Evolutionary conservation across 35 echinoderm and acorn worm species (phyloP).

Genomic region (Ophioderma brevispina): DNA sequence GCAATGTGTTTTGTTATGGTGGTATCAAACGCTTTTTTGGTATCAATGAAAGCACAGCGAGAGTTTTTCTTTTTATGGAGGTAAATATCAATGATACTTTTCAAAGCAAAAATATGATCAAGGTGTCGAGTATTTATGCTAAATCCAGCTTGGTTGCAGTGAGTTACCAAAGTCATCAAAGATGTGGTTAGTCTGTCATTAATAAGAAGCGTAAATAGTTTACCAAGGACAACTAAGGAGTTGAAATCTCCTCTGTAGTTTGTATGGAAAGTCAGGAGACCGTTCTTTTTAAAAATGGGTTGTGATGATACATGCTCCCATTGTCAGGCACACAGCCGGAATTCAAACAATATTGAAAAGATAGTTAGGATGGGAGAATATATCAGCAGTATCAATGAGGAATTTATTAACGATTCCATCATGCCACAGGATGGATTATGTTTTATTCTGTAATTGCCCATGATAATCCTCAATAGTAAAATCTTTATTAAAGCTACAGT

Average conservation of each 20-base stretch:
- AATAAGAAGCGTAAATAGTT: neutral
- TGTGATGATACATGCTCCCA: neutral
- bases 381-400: neutral
- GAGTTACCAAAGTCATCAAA: neutral
- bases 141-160: neutral
- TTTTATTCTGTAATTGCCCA: neutral
- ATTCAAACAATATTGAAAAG: conserved; percentile 5
- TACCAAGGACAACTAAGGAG: neutral
- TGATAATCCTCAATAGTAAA: neutral
- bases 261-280: neutral
- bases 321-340: neutral
- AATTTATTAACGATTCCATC: neutral
- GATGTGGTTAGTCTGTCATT: neutral
- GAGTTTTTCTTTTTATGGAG: neutral
- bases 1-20: too few relatives aligned
- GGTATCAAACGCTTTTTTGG: neutral
- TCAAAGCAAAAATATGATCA: neutral
- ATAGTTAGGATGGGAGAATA: neutral
- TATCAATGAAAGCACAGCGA: neutral
- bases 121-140: neutral
- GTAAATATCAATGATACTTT: neutral
- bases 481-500: too few relatives aligned
- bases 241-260: neutral
- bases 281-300: neutral
- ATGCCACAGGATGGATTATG: neutral